Percentiles rank a stretch among this genome's conserved stretches.
phyloP scores from a whole-genome alignment of 2,797 vertebrate genomes.

The Manis pentadactyla region DNA sequence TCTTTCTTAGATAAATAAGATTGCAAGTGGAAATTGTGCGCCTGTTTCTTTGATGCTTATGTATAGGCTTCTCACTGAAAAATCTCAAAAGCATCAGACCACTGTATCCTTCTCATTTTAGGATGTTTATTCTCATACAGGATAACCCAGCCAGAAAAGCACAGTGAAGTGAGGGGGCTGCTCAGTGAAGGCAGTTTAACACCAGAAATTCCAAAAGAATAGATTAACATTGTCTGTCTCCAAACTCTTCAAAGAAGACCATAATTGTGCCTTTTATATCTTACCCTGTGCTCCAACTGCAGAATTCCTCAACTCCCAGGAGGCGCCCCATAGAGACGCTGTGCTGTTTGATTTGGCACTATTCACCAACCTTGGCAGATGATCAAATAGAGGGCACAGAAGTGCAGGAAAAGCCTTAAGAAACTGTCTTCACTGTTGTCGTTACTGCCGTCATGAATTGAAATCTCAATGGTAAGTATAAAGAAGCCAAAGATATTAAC shows the following conservation, averaged over 20 bases:
- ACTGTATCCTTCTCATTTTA: neutral
- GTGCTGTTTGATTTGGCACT: conserved; percentile 88
- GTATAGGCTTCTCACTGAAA: neutral
- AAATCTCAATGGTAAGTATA: conserved; percentile 78
- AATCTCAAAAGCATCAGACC: neutral
- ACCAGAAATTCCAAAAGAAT: conserved; percentile 74
- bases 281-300: conserved; percentile 75
- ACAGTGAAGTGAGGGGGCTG: conserved; percentile 17
- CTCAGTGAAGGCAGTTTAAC: conserved; percentile 53
- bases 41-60: neutral
- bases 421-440: conserved; percentile 84
- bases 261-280: conserved; percentile 81
- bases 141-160: neutral
- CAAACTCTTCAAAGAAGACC: conserved; percentile 75
- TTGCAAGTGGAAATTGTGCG: neutral
- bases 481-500: conserved; percentile 58
- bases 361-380: conserved; percentile 83
- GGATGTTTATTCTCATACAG: conserved; percentile 11
- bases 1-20: neutral
- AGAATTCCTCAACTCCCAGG: conserved; percentile 84
- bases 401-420: conserved; percentile 86
- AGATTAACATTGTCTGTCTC: conserved; percentile 64
- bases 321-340: conserved; percentile 82
- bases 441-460: conserved; percentile 72
- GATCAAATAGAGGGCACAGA: conserved; percentile 86